phyloP scores from a whole-genome alignment of 1,140 invertebrate genomes.

The Caenorhabditis elegans region WBcel235 BX284605.5:646001-646500 shows the following conservation, averaged over 20 bases:
- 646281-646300: too few relatives aligned
- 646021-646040: constrained; percentile 32
- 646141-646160: not conserved
- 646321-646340: too few relatives aligned
- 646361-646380: not conserved
- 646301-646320: too few relatives aligned
- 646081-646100: not conserved
- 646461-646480: not conserved
- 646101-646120: constrained; percentile 8
- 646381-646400: not conserved
- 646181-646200: too few relatives aligned
- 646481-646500: not conserved
- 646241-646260: not conserved
- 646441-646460: too few relatives aligned
- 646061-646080: not conserved
- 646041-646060: constrained; percentile 11
- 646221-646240: too few relatives aligned
- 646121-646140: constrained; percentile 21
- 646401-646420: not conserved
- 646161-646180: too few relatives aligned
- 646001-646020: not conserved
- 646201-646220: too few relatives aligned
- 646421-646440: not conserved
- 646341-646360: not conserved
- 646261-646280: too few relatives aligned